A percentile compares a stretch with the other conserved stretches of the same genome.
phyloP scores from a whole-genome alignment of 2,888 invertebrate genomes.

The Adela reaumurella region DNA sequence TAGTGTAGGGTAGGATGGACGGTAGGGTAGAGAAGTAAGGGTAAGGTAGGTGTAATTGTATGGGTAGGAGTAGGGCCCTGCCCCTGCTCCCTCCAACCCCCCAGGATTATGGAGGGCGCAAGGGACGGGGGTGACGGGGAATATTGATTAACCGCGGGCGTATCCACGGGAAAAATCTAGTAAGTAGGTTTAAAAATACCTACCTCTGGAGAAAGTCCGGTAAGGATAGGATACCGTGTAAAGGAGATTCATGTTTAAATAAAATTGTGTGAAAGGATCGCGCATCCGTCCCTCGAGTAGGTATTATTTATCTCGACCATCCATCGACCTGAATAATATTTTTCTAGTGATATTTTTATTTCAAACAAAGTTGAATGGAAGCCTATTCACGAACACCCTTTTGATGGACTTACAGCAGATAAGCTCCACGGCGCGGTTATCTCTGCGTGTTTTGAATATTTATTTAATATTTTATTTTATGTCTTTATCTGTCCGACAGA shows the following conservation, averaged over 20 bases:
- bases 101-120: no score
- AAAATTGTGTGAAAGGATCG: background rate
- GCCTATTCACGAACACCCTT: background rate
- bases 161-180: no score
- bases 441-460: background rate
- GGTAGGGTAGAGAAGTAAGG: no score
- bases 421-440: background rate
- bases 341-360: background rate
- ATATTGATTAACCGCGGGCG: no score
- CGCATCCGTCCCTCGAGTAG: background rate
- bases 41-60: no score
- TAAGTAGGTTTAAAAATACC: conserved; percentile 6
- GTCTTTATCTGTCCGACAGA: no score
- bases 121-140: no score
- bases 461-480: no score
- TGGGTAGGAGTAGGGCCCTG: no score
- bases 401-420: background rate
- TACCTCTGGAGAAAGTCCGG: conserved; percentile 2
- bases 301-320: background rate
- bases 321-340: background rate
- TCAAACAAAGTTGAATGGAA: background rate
- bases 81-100: no score
- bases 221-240: conserved; percentile 4
- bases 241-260: conserved; percentile 3
- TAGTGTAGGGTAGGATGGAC: no score